phyloP scores from a whole-genome alignment of 2,797 vertebrate genomes.

The Oophaga sylvatica region DNA sequence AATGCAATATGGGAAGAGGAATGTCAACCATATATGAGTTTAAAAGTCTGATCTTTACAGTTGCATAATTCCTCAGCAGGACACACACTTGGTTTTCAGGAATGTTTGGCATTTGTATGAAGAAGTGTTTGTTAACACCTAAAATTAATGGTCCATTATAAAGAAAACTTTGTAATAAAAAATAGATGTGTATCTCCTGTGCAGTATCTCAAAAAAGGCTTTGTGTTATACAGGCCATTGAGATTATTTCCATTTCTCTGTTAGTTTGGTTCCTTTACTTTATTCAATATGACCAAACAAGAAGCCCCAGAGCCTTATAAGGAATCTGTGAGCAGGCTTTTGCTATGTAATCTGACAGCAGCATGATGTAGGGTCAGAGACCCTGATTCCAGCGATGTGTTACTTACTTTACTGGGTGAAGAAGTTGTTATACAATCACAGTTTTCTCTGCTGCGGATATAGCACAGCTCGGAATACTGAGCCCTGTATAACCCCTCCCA shows the following conservation, averaged over 20 bases:
- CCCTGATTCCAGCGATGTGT: too few species aligned
- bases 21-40: not conserved
- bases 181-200: not conserved
- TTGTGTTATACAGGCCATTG: not conserved
- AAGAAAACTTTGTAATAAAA: not conserved
- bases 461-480: too few species aligned
- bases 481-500: too few species aligned
- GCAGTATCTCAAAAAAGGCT: not conserved
- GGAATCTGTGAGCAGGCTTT: too few species aligned
- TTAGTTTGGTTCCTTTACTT: not conserved
- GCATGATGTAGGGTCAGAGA: too few species aligned
- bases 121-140: not conserved
- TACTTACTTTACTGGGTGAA: too few species aligned
- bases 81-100: constrained; percentile 1
- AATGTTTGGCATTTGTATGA: not conserved
- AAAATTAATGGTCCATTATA: not conserved
- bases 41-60: too few species aligned
- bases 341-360: too few species aligned
- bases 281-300: not conserved
- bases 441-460: too few species aligned
- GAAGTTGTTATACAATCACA: too few species aligned
- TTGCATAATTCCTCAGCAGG: not conserved
- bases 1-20: not conserved
- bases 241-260: not conserved
- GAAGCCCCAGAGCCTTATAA: not conserved